Evolutionary conservation across 2,797 vertebrate species (phyloP), one percentile per base, ranked within the genome.

Genomic region (Ceryle rudis): DNA sequence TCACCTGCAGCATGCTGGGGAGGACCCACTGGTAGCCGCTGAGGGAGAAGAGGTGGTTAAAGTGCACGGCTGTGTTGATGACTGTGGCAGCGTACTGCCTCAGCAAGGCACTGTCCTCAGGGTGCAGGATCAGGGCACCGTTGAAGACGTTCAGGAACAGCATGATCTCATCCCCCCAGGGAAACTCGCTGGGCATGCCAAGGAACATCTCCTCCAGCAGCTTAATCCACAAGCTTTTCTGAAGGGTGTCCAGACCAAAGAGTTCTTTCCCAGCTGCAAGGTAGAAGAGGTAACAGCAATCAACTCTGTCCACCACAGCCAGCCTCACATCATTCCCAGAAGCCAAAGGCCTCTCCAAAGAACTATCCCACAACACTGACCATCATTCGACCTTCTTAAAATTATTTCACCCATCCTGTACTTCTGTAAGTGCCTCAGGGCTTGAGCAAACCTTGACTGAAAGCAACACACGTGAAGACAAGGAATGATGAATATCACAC

Each of bases 111-210:
- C 99, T 99, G 98, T 99, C 99, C 97, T 99, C 99, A 0, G 99
- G 99, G 96, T 99, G 99, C 47, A 99, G 98, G 90, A 99, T 99
- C 94, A 99, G 97, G 10, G 99, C 99, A 13, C 99, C 99, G 0
- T 99, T 99, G 92, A 99, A 99, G 31, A 99, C 99, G 1, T 99
- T 99, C 86, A 99, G 98, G 97, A 99, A 99, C 26, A 99, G 98
- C 99, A 99, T 99, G 97, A 99, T 99, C 97, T 99, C 99, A 37
- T 99, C 99, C 1, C 99, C 99, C 99, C 99, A 99, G 0, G 99
- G 99, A 83, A 99, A 99, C 98, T 99, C 99, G 15, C 99, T 99
- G 33, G 99, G 99, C 99, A 99, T 99, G 83, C 99, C 99, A 91
- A 99, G 98, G 86, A 99, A 99, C 99, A 99, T 99, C 96, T 99